Evolutionary conservation across 2,797 vertebrate genomes (phyloP), one percentile per base, ranked within the genome.

Genomic region (Acanthurus leucopareius): DNA sequence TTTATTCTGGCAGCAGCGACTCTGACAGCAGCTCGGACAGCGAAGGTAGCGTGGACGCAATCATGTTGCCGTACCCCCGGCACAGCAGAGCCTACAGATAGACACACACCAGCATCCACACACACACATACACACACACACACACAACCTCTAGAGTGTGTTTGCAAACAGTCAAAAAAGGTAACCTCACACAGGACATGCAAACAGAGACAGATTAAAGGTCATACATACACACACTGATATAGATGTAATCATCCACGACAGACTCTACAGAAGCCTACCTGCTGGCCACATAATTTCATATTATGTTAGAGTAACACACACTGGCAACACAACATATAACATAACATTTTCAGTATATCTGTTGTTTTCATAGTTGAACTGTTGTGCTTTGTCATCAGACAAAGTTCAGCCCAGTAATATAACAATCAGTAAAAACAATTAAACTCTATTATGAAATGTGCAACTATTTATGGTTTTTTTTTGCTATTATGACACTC

Each of bases 1-100:
- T 95, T 65, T 99, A 99, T 92, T 99, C 98, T 0, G 97, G 97
- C 75, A 99, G 98, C 97, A 99, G 98, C 11, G 97, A 99, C 82
- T 99, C 98, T 0, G 98, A 99, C 90, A 99, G 97, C 92, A 99
- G 98, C 95, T 98, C 97, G 0, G 98, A 99, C 93, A 98, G 98
- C 1, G 98, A 99, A 93, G 97, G 97, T 96, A 99, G 97, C 42
- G 97, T 97, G 90, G 97, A 96, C 13, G 95, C 96, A 80, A 97
- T 97, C 92, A 96, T 97, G 96, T 97, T 85, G 96, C 96, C 78
- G 62, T 92, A 93, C 95, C 96, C 91, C 56, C 92, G 93, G 90
- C 93, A 89, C 77, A 87, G 81, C 91, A 93, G 92, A 84, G 92
- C 93, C 77, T 94, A 93, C 92, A 94, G 93, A 95, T 95, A 95